A percentile compares a stretch with the other conserved stretches of the same genome.
Evolutionary conservation across 2,113 vertebrate species (phyloP).

Genomic region (Caloenas nicobarica): DNA sequence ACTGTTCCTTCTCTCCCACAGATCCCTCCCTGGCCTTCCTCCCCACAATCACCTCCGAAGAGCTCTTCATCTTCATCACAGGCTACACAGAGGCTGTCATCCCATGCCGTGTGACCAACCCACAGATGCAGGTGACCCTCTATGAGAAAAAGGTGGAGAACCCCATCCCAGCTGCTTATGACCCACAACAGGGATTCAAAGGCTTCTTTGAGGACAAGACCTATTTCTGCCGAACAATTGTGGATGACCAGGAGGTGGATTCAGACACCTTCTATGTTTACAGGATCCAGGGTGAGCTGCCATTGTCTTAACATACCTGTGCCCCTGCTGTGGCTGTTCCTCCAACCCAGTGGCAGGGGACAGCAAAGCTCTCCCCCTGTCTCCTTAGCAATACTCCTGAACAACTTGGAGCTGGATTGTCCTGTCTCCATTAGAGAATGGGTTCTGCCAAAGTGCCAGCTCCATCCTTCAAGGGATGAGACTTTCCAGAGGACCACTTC

Average conservation of each 20-base stretch:
- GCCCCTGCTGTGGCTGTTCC: neutral
- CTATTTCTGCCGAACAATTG: constrained; percentile 85
- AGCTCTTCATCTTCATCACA: constrained; percentile 83
- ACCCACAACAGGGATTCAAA: constrained; percentile 85
- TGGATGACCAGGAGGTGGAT: constrained; percentile 81
- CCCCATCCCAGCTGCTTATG: constrained; percentile 78
- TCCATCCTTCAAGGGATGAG: neutral
- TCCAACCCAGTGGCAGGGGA: neutral
- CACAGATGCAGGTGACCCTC: constrained; percentile 83
- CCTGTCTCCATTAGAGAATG: neutral
- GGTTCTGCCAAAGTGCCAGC: neutral
- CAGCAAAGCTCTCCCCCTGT: neutral
- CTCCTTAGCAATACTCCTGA: neutral
- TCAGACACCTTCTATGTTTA: constrained; percentile 84
- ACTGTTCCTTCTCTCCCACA: constrained; percentile 36
- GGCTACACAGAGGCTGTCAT: constrained; percentile 80
- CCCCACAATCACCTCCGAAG: constrained; percentile 61
- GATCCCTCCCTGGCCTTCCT: constrained; percentile 87
- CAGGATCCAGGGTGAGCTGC: constrained; percentile 82
- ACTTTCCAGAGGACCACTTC: neutral
- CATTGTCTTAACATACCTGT: neutral
- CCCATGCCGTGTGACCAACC: constrained; percentile 92
- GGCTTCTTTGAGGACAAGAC: constrained; percentile 85
- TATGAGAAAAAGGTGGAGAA: constrained; percentile 80
- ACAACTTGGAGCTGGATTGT: neutral